Evolutionary conservation across 2,888 invertebrate genomes (phyloP), one percentile per base, ranked within the genome.

Genomic region (Zhuqinia jingwanae): DNA sequence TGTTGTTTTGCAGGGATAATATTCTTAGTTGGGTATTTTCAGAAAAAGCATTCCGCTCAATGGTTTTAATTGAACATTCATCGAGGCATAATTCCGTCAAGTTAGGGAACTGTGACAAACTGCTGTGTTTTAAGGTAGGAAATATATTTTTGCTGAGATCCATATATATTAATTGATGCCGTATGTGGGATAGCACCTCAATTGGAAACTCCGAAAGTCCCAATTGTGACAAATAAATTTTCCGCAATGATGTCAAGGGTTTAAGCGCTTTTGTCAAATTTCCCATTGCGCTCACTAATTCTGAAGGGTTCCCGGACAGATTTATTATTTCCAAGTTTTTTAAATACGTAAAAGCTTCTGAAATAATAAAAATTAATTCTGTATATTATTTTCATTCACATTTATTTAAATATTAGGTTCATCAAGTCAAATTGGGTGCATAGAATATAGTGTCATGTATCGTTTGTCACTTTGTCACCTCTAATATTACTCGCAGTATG

Each of bases 311-410:
- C 13, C 83, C 79, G 6, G 84, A 85, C 30, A 91, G 36, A 30
- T 89, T 82, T 50, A 91, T 78, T 11, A 42, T 75, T 5, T 0
- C 10, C 36, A 91, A n/a, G 0, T 80, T 10, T 11, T 60, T 60
- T 0, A 91, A 68, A 25, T 50, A 88, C 5, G 42, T n/a, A 27
- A 91, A 88, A 0, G 89, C 85, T 0, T 87, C 91, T 91, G 77
- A 1, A 84, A 79, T 36, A 82, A n/a, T 36, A 10, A 20, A 50
- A 36, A 56, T n/a, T n/a, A n/a, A n/a, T n/a, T n/a, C n/a, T n/a
- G n/a, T n/a, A n/a, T n/a, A n/a, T n/a, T n/a, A n/a, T n/a, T n/a
- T n/a, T n/a, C n/a, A n/a, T n/a, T n/a, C n/a, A n/a, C n/a, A n/a
- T n/a, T n/a, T n/a, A n/a, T n/a, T n/a, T n/a, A n/a, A n/a, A n/a